Percentiles rank a stretch among this genome's conserved stretches.
phyloP scores from a whole-genome alignment of 2,888 invertebrate species.

The Hirtodrosophila alboralis region DNA sequence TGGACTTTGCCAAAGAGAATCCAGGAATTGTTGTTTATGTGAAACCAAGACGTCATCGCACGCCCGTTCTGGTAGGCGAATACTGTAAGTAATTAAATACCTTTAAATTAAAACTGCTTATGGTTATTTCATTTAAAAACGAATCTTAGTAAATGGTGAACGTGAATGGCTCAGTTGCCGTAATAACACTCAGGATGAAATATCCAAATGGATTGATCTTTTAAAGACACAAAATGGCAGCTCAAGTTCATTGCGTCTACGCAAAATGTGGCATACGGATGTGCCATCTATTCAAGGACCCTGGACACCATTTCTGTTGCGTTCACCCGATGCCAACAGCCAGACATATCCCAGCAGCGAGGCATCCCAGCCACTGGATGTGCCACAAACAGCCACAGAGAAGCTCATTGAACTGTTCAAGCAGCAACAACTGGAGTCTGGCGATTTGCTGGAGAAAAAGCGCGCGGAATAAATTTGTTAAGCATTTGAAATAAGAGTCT shows the following conservation, averaged over 20 bases:
- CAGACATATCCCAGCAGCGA: slow-evolving; percentile 87
- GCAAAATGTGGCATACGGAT: slow-evolving; percentile 93
- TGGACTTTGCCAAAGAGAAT: slow-evolving; percentile 93
- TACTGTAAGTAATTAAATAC: slow-evolving; percentile 89
- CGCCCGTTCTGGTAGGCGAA: slow-evolving; percentile 92
- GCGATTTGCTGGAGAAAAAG: slow-evolving; percentile 59
- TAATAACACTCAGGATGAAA: slow-evolving; percentile 90
- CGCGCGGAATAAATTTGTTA: slow-evolving; percentile 63
- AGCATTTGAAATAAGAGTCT: slow-evolving; percentile 3
- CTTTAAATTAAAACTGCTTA: no score
- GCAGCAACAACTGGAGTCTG: slow-evolving; percentile 66
- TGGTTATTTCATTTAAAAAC: no score
- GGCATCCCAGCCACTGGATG: slow-evolving; percentile 86
- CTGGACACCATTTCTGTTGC: slow-evolving; percentile 95
- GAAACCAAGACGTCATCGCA: slow-evolving; percentile 94
- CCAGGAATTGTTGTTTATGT: slow-evolving; percentile 96
- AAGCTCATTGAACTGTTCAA: slow-evolving; percentile 87
- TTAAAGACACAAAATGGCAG: slow-evolving; percentile 89
- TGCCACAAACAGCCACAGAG: slow-evolving; percentile 88
- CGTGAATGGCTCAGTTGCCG: slow-evolving; percentile 89
- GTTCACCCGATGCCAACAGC: slow-evolving; percentile 87
- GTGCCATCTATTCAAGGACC: slow-evolving; percentile 96
- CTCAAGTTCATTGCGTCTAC: slow-evolving; percentile 86
- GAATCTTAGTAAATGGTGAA: slow-evolving; percentile 95
- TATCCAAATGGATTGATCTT: slow-evolving; percentile 93